Base-by-base conservation (phyloP, 2,113 vertebrate species). In the Phocoena phocoena region DNA sequence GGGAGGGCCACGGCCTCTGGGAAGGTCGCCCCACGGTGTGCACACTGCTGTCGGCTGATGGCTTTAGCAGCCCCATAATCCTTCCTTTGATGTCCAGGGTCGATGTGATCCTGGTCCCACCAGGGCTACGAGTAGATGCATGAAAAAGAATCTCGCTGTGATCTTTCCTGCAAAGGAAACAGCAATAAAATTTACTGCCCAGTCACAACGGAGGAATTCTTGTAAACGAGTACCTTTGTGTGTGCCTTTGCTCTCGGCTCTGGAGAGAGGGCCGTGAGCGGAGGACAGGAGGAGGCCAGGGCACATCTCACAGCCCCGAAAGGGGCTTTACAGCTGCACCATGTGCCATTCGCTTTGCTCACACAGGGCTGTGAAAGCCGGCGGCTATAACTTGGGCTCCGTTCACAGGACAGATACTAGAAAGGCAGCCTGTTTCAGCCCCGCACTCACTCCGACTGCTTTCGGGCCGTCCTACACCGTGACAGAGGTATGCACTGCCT, bases 81-180 rank as follows among this genome's bases (percentile, higher is more conserved):
- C 90, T 97, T 96, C 85, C 96, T 98, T 98, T 98, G 98, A 98
- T 98, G 97, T 98, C 96, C 95, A 89, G 96, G 97, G 97, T 98
- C 98, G 98, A 12, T 83, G 97, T 84, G 95, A 97, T 97, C 96
- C 96, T 98, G 98, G 96, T 91, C 98, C 97, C 96, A 98, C 36
- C 77, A 1, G 65, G 74, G 74, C 92, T 95, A 86, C 95, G 88
- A 97, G 97, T 25, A 98, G 98, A 97, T 94, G 95, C 50, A 97
- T 95, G 98, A 96, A 97, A 86, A 97, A 98, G 89, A 97, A 67
- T 93, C 98, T 98, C 88, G 86, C 97, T 98, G 98, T 98, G 97
- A 97, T 98, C 98, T 98, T 97, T 96, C 98, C 98, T 99, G 98
- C 96, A 98, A 98, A 0, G 89, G 97, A 98, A 99, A 99, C 87